phyloP scores from a whole-genome alignment of 2,797 vertebrate genomes.

The Xenentodon cancila region DNA sequence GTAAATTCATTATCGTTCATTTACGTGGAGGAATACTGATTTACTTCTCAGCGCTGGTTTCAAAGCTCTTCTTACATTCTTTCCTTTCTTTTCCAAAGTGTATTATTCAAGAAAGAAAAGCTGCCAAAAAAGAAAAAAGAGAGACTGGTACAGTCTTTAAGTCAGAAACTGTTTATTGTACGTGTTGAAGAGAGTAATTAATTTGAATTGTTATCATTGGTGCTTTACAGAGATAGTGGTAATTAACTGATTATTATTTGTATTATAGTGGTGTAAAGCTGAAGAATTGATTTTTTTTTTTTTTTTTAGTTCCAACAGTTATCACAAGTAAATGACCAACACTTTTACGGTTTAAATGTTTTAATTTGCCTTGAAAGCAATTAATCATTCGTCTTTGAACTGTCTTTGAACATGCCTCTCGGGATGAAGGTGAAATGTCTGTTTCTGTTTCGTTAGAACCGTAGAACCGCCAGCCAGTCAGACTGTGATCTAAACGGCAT shows the following conservation, averaged over 20 bases:
- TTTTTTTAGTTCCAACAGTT: neutral
- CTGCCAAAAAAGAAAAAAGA: neutral
- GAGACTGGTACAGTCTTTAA: too few species aligned
- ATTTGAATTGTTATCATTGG: neutral
- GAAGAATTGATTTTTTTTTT: neutral
- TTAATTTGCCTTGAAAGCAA: too few species aligned
- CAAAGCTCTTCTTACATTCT: neutral
- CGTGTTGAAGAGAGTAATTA: neutral
- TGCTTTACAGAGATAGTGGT: neutral
- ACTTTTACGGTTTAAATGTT: too few species aligned
- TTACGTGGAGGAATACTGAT: constrained; percentile 30
- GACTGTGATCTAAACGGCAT: too few species aligned
- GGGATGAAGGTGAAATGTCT: too few species aligned
- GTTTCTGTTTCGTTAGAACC: too few species aligned
- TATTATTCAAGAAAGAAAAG: neutral
- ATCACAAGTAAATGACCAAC: too few species aligned
- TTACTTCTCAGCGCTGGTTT: constrained; percentile 19
- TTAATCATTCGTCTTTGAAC: too few species aligned
- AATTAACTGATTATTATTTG: neutral
- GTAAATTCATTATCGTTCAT: constrained; percentile 56
- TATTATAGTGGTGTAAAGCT: neutral
- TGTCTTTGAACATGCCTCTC: too few species aligned
- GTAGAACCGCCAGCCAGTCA: too few species aligned
- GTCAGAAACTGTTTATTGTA: neutral
- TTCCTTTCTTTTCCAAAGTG: neutral